Percentiles rank a stretch among this genome's conserved stretches.
Conservation (phyloP, 2,888 invertebrate species). For the Drosophila mercatorum region DNA sequence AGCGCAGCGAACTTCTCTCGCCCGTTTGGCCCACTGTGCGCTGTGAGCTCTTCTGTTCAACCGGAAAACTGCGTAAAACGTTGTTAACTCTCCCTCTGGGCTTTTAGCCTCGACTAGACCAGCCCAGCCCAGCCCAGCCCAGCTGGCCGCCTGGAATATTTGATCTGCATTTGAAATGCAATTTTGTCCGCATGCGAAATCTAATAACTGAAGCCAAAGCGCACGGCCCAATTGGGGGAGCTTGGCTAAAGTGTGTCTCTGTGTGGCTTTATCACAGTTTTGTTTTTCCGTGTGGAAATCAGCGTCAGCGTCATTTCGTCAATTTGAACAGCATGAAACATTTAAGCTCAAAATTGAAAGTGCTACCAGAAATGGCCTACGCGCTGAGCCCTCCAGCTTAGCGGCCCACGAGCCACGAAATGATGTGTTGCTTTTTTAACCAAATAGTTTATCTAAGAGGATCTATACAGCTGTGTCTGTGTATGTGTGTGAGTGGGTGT, state of each 20-base stretch:
- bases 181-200: constrained; percentile 35
- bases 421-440: constrained; percentile 41
- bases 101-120: background rate
- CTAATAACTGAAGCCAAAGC: constrained; percentile 47
- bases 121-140: background rate
- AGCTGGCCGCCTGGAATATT: constrained; percentile 24
- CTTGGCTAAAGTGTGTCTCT: constrained; percentile 8
- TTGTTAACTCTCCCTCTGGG: constrained; percentile 3
- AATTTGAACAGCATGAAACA: constrained; percentile 13
- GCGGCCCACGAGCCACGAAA: constrained; percentile 41
- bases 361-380: constrained; percentile 50
- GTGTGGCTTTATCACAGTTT: constrained; percentile 19
- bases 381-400: constrained; percentile 44
- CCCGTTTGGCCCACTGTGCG: constrained; percentile 14
- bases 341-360: constrained; percentile 43
- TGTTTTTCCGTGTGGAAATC: constrained; percentile 33
- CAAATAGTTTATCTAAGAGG: constrained; percentile 10
- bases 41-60: constrained; percentile 10
- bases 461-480: background rate
- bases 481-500: constrained; percentile 2
- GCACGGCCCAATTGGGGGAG: background rate
- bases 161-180: constrained; percentile 52
- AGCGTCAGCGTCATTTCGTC: constrained; percentile 6
- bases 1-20: background rate
- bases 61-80: constrained; percentile 37